phyloP scores from a whole-genome alignment of 2,797 vertebrate species.

The Ispidina picta region DNA sequence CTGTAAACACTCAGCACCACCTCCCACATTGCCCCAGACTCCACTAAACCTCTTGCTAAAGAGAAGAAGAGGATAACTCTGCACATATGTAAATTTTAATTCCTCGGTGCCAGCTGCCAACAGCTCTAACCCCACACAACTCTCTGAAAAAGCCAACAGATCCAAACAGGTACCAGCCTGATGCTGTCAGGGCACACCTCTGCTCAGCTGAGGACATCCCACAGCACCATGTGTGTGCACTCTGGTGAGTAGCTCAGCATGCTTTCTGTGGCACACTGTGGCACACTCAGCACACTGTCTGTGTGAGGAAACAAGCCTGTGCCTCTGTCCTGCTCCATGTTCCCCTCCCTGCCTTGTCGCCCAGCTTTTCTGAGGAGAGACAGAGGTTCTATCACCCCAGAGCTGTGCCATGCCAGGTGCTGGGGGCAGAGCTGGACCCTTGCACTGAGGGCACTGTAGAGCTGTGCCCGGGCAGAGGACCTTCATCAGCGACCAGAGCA shows the following conservation, averaged over 20 bases:
- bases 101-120: not conserved
- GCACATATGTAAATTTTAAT: accelerated
- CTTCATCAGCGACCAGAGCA: not conserved
- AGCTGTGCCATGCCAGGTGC: accelerated
- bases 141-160: not conserved
- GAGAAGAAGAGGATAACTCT: accelerated
- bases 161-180: accelerated
- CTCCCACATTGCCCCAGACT: accelerated
- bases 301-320: accelerated
- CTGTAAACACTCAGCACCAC: accelerated
- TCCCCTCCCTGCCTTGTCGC: not conserved
- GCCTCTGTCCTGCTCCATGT: not conserved
- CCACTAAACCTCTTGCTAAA: accelerated
- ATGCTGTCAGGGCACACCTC: accelerated
- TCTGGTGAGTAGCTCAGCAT: not conserved
- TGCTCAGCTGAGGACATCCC: accelerated
- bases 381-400: accelerated
- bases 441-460: not conserved
- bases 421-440: not conserved
- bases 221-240: accelerated
- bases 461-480: not conserved
- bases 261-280: accelerated
- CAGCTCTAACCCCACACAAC: not conserved
- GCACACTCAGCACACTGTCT: accelerated
- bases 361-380: not conserved